Evolutionary conservation across 1,140 invertebrate species (phyloP).

Genomic region (Ceratosolen solmsi): DNA sequence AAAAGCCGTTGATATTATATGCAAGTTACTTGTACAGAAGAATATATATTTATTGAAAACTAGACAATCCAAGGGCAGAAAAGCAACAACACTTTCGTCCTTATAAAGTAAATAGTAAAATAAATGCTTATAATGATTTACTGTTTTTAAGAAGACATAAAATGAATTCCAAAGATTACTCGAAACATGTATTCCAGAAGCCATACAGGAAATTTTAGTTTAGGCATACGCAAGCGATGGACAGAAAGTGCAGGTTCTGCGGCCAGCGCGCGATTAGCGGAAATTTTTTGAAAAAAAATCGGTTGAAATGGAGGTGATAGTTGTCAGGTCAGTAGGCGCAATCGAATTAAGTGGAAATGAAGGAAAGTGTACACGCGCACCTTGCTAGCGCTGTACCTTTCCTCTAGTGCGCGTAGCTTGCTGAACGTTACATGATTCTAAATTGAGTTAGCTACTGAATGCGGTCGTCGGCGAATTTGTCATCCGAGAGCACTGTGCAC

Average conservation of each 20-base stretch:
- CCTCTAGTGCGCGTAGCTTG: slow-evolving; percentile 17
- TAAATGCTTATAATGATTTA: background rate
- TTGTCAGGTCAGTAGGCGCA: slow-evolving; percentile 51
- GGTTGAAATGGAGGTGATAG: slow-evolving; percentile 51
- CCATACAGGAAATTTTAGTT: background rate
- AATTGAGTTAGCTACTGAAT: slow-evolving; percentile 37
- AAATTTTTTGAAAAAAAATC: slow-evolving; percentile 29
- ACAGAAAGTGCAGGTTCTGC: slow-evolving; percentile 34
- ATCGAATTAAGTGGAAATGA: slow-evolving; percentile 52
- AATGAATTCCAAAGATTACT: background rate
- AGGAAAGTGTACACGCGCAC: slow-evolving; percentile 40
- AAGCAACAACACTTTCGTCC: no score
- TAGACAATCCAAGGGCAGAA: no score
- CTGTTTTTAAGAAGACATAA: background rate
- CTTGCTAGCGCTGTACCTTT: slow-evolving; percentile 9
- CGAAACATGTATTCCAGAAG: no score
- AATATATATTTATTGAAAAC: no score
- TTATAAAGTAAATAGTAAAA: no score
- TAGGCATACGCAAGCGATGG: background rate
- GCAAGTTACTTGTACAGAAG: no score
- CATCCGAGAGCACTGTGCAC: background rate
- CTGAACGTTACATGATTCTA: slow-evolving; percentile 23
- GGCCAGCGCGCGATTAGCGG: slow-evolving; percentile 15
- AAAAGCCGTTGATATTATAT: no score
- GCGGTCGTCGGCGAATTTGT: slow-evolving; percentile 31